Conservation (phyloP, 2,113 vertebrate genomes). For the Lichenostomus cassidix region DNA sequence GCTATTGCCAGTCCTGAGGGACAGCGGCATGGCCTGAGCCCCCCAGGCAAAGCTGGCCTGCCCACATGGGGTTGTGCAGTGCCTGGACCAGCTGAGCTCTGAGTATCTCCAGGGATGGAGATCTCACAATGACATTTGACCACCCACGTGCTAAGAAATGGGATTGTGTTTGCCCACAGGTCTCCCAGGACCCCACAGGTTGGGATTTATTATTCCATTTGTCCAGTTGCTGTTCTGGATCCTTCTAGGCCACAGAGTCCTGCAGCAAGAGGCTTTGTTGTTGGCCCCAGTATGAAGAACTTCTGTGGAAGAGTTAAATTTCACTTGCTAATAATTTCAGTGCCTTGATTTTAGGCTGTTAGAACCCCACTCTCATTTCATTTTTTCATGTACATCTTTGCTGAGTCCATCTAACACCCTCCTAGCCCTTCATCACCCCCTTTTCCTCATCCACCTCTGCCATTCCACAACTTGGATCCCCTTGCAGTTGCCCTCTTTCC, state of each 20-base stretch:
- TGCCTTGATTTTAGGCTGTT: background rate
- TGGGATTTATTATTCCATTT: background rate
- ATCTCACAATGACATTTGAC: background rate
- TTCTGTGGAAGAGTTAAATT: background rate
- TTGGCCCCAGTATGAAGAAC: background rate
- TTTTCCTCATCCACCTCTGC: background rate
- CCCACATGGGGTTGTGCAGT: accelerated
- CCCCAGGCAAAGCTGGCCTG: background rate
- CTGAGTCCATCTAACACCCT: background rate
- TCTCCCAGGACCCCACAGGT: background rate
- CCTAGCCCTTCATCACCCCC: background rate
- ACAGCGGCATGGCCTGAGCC: background rate
- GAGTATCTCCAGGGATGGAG: background rate
- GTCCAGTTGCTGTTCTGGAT: background rate
- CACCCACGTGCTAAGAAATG: background rate
- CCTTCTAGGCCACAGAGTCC: background rate
- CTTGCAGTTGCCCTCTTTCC: background rate
- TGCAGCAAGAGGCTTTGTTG: background rate
- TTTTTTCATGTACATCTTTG: background rate
- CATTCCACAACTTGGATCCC: background rate
- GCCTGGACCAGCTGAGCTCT: background rate
- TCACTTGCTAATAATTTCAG: background rate
- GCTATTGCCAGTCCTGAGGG: background rate
- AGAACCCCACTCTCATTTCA: background rate
- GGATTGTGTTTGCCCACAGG: background rate